A percentile compares a stretch with the other conserved stretches of the same genome.
These are phyloP conservation scores for Esperia sulphurella DNA, from an alignment of 2,888 invertebrate genomes.

Conservation along the genomic window DNA sequence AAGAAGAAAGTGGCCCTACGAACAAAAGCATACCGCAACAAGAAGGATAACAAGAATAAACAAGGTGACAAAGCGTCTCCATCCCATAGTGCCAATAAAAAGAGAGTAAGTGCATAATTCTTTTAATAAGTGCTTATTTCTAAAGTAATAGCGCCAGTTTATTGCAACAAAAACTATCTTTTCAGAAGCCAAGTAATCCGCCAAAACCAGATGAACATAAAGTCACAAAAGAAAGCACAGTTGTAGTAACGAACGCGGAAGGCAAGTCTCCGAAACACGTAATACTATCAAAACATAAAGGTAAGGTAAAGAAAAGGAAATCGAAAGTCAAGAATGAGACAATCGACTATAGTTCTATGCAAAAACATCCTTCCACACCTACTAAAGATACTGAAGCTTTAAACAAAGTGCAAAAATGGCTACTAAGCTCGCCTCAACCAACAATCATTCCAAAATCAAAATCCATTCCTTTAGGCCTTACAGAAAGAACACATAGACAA, in stretches of 20 bases:
- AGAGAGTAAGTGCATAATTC: conserved; percentile 55
- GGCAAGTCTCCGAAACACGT: conserved; percentile 79
- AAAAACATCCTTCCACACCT: conserved; percentile 78
- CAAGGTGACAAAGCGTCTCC: conserved; percentile 66
- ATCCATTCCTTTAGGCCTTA: conserved; percentile 88
- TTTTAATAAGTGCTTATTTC: background rate
- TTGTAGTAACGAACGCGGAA: conserved; percentile 66
- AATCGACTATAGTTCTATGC: conserved; percentile 87
- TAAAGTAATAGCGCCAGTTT: background rate
- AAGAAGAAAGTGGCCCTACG: conserved; percentile 89
- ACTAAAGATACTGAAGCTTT: conserved; percentile 77
- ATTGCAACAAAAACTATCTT: conserved; percentile 12
- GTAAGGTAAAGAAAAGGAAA: conserved; percentile 74
- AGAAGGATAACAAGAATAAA: conserved; percentile 65
- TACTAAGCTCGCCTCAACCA: conserved; percentile 84
- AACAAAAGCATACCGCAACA: conserved; percentile 77
- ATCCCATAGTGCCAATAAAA: conserved; percentile 62
- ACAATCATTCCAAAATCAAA: conserved; percentile 87
- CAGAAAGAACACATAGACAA: conserved; percentile 69
- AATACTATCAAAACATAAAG: conserved; percentile 68
- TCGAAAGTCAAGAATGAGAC: conserved; percentile 84
- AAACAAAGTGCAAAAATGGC: conserved; percentile 92
- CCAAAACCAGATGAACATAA: conserved; percentile 60
- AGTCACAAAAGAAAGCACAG: conserved; percentile 62
- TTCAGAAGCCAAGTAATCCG: conserved; percentile 58